Base-by-base conservation (phyloP, 2,888 invertebrate species). In the Eremobia ochroleuca region DNA sequence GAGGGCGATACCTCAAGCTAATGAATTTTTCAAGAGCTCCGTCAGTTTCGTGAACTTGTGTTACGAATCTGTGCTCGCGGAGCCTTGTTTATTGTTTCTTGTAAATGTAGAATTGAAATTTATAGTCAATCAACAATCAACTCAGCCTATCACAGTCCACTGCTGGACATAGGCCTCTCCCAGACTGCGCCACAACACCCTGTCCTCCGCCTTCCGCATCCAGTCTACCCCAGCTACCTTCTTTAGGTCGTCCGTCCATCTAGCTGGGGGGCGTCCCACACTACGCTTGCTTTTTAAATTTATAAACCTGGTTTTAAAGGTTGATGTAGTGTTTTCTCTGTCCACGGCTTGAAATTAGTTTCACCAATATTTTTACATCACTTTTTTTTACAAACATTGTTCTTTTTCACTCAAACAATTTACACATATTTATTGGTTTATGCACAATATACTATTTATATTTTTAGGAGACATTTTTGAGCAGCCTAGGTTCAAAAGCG, bases 1-100 rank as follows among this genome's bases (percentile, higher is more conserved):
- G 90, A 90, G 87, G 88, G 87, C 88, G 90, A 90, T 90, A 90
- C 91, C 90, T 90, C 88, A 87, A 83, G 73, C 83, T 89, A 81
- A 84, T 89, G 87, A 88, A 88, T 89, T 74, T 89, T 89, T 82
- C 88, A 88, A 85, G 88, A 91, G 90, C 87, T 85, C 80, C 85
- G 77, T 83, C 86, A 84, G 87, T 86, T 89, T 74, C 52, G 81
- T 76, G 64, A 72, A 79, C 83, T 83, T 81, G 80, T 79, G 73
- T 75, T 84, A 76, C 76, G 76, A 79, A 82, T 82, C 83, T 70
- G 71, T 71, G 76, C 67, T 37, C 61, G 43, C 58, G 18, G 37
- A 13, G 55, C 4, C 46, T 73, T 69, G 68, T 81, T 85, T 87
- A 87, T 85, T 88, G 78, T 78, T 82, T 77, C 80, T 83, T 85